A percentile compares a stretch with the other conserved stretches of the same genome.
phyloP scores from a whole-genome alignment of 2,113 vertebrate species.

The Plestiodon gilberti region DNA sequence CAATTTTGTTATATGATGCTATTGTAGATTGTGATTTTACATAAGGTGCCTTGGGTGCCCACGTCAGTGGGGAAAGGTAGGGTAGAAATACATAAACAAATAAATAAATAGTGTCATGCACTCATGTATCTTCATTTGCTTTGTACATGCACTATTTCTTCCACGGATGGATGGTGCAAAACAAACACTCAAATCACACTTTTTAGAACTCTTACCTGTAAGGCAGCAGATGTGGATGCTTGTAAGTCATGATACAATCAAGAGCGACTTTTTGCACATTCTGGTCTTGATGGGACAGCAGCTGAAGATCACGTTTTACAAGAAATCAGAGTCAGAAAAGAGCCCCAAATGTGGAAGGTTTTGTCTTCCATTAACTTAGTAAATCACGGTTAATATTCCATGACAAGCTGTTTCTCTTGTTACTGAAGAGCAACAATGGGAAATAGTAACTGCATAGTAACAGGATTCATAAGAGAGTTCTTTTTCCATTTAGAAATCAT shows the following conservation, averaged over 20 bases:
- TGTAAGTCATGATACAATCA: slow-evolving; percentile 93
- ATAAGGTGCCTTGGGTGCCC: too few relatives aligned
- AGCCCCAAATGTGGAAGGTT: not conserved
- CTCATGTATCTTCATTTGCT: not conserved
- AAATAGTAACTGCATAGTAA: not conserved
- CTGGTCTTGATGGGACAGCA: slow-evolving; percentile 94
- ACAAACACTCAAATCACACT: not conserved
- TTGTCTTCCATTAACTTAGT: not conserved
- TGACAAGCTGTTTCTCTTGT: not conserved
- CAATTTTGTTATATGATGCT: too few relatives aligned
- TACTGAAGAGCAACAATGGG: not conserved
- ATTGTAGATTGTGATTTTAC: too few relatives aligned
- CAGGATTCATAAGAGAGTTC: not conserved
- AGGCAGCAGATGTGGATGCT: slow-evolving; percentile 86
- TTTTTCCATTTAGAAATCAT: not conserved
- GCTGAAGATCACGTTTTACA: slow-evolving; percentile 70
- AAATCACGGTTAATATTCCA: not conserved
- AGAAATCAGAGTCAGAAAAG: slow-evolving; percentile 49
- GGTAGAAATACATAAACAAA: too few relatives aligned
- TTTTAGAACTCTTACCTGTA: slow-evolving; percentile 83
- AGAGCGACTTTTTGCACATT: slow-evolving; percentile 89
- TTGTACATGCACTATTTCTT: not conserved
- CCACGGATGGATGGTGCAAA: not conserved
- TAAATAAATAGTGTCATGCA: not conserved
- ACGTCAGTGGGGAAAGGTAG: too few relatives aligned